Conservation (phyloP, 2,113 vertebrate species). For the Brachyhypopomus gauderio region DNA sequence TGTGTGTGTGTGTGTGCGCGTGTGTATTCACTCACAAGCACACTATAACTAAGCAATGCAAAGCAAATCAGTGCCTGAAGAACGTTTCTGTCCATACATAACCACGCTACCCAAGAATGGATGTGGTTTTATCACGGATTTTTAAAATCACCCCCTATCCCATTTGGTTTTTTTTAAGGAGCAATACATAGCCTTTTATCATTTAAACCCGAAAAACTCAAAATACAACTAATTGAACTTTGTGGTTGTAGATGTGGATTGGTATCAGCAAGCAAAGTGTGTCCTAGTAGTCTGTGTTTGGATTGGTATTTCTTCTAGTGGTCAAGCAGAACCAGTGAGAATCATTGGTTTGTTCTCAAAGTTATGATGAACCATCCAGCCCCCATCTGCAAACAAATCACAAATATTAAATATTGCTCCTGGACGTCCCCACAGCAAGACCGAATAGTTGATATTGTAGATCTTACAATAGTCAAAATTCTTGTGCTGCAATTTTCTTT, state of each 20-base stretch:
- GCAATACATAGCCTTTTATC: neutral
- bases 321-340: neutral
- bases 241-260: no score
- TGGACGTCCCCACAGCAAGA: neutral
- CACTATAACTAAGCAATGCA: conserved; percentile 18
- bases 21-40: conserved; percentile 9
- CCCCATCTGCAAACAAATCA: neutral
- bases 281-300: no score
- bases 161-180: neutral
- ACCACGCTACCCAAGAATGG: neutral
- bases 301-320: no score
- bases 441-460: neutral
- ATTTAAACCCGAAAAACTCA: neutral
- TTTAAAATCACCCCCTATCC: neutral
- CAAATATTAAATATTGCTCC: neutral
- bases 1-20: neutral
- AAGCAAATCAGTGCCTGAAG: conserved; percentile 46
- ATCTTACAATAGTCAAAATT: neutral
- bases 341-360: neutral
- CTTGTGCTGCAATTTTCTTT: neutral
- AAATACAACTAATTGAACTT: no score
- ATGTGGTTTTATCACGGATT: neutral
- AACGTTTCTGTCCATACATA: neutral
- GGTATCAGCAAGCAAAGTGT: no score
- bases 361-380: no score